A percentile compares a stretch with the other conserved stretches of the same genome.
phyloP scores from a whole-genome alignment of 2,888 invertebrate species.

The Morpho deidamia region DNA sequence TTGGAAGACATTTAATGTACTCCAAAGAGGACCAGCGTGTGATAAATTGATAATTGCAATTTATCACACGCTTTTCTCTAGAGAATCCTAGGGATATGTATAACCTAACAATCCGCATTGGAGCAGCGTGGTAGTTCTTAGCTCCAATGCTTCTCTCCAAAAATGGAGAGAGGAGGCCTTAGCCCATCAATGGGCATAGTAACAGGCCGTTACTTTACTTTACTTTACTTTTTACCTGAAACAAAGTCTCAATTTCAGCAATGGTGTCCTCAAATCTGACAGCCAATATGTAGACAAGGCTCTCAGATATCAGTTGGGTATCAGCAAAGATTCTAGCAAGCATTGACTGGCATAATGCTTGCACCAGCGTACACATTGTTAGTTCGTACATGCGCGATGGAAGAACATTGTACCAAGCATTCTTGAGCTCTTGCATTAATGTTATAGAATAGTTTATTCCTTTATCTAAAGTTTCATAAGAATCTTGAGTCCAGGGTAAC shows the following conservation, averaged over 20 bases:
- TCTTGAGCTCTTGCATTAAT: constrained; percentile 47
- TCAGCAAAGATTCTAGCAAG: constrained; percentile 48
- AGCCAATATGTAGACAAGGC: constrained; percentile 54
- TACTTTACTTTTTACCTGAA: no score
- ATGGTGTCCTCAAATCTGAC: constrained; percentile 45
- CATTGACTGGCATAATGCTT: constrained; percentile 49
- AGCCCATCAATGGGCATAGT: no score
- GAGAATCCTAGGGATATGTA: no score
- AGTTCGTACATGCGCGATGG: constrained; percentile 59
- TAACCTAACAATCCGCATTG: no score
- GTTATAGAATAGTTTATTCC: constrained; percentile 51
- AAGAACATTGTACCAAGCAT: constrained; percentile 49
- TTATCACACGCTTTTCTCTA: no score
- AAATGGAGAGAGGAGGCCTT: no score
- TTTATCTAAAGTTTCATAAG: constrained; percentile 53
- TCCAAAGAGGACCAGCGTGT: no score
- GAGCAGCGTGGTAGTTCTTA: no score
- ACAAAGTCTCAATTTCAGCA: constrained; percentile 41
- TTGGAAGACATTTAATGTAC: no score
- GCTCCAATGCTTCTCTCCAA: no score
- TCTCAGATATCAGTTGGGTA: constrained; percentile 48
- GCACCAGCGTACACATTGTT: constrained; percentile 50
- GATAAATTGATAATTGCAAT: no score
- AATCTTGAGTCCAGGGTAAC: constrained; percentile 47
- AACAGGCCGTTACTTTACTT: no score